Conservation (phyloP, 2,797 vertebrate genomes). For the Enteromius thamalakanensis region DNA sequence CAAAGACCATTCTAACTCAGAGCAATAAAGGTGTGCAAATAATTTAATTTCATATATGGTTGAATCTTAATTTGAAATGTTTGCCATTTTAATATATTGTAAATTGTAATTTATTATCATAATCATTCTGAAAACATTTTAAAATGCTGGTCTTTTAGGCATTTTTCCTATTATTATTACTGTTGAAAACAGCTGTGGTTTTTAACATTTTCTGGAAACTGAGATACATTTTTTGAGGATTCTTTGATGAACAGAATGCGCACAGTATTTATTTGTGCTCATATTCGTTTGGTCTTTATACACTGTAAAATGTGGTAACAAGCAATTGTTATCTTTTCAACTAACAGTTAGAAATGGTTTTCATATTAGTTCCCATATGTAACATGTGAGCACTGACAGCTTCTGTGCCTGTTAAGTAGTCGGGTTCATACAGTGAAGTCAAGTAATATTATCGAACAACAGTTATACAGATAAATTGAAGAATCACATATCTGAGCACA, state of each 20-base stretch:
- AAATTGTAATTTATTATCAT: neutral
- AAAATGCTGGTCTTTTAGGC: neutral
- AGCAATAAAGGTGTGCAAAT: conserved; percentile 18
- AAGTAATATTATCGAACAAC: neutral
- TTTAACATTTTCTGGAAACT: neutral
- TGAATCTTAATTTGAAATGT: neutral
- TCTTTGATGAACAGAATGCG: neutral
- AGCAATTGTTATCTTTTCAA: neutral
- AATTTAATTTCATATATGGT: conserved; percentile 30
- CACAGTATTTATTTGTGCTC: neutral
- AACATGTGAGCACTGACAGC: neutral
- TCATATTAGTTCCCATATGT: neutral
- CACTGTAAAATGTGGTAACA: neutral
- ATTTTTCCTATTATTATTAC: neutral
- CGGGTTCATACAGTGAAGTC: neutral
- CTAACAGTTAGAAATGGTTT: neutral
- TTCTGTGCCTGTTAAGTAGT: neutral
- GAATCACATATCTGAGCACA: neutral
- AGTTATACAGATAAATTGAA: neutral
- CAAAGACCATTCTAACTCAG: conserved; percentile 10
- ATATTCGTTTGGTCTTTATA: neutral
- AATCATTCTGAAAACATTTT: neutral
- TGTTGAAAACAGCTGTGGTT: neutral
- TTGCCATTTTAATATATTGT: neutral
- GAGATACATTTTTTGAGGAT: neutral